Evolutionary conservation across 2,113 vertebrate species (phyloP).

Genomic region (Hypanus sabinus): DNA sequence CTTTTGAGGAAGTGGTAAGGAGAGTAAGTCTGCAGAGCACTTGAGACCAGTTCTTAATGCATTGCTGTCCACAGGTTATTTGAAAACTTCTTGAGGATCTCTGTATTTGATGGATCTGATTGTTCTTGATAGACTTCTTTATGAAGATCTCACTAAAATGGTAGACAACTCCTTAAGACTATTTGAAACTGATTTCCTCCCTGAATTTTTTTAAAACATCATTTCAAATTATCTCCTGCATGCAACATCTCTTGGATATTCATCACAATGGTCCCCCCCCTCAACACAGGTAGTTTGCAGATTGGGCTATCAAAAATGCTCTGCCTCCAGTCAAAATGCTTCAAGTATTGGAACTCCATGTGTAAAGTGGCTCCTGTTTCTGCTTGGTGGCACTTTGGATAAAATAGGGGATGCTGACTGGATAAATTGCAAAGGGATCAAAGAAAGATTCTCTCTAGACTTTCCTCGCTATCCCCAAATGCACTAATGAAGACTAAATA

Average conservation of each 20-base stretch:
- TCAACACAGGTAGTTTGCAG: neutral
- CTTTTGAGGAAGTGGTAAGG: neutral
- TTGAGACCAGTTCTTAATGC: neutral
- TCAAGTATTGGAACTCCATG: neutral
- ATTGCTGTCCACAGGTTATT: neutral
- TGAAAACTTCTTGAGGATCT: neutral
- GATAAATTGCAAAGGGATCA: neutral
- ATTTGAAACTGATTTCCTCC: neutral
- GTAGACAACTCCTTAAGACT: neutral
- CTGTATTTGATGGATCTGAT: neutral
- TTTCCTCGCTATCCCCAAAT: neutral
- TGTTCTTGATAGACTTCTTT: neutral
- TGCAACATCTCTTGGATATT: neutral
- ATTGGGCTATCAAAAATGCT: neutral
- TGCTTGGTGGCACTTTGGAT: neutral
- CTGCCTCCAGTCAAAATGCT: neutral
- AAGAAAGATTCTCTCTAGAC: neutral
- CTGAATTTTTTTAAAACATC: neutral
- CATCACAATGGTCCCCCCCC: neutral
- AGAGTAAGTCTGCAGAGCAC: neutral
- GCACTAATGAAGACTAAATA: neutral
- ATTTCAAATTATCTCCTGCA: neutral
- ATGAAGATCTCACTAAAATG: no score
- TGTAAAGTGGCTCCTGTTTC: neutral
- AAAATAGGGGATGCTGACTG: neutral